Base-by-base conservation (phyloP, 2,888 invertebrate species). In the Saturnia pavonia region DNA sequence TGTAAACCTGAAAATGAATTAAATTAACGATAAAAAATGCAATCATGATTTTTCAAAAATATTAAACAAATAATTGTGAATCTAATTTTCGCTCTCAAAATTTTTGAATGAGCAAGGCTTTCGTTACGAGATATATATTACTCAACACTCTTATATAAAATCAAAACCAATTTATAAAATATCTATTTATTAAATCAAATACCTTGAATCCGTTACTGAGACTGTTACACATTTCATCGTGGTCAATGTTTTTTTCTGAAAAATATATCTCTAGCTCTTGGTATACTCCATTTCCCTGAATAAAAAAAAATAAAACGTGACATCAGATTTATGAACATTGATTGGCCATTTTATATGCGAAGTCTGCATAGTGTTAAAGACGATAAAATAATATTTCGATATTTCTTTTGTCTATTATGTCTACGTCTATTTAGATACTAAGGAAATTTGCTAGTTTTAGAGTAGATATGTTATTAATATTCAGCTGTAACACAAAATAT, bases 1-100 rank as follows among this genome's bases (percentile, higher is more conserved):
- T 70, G 66, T 80, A 89, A 16, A 89, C 81, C 87, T 88, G 70
- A 1, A 80, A 78, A 11, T 22, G 48, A 48, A 19, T 7, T 4
- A 48, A 16, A 19, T 1, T 4, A 19, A 48, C 48, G 3, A 48
- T 0, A 48, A n/a, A 19, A 48, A 6, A 0, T 7, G 0, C 19
- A 16, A 48, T 48, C 16, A 19, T 34, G 34, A 48, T 48, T 48
- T 48, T 4, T 16, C 7, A 6, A n/a, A 19, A 19, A 48, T 45
- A 45, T 48, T 48, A 19, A 0, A n/a, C 19, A 19, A 19, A 7
- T 19, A 48, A 19, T 19, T n/a, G 4, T 3, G 16, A 19, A 48
- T 19, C 19, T 19, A 16, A 6, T 48, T 48, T 16, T 1, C 6
- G 19, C 16, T 19, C 48, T 4, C 6, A 1, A 19, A 48, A 19